Conservation (phyloP, 2,113 vertebrate genomes). For the Zapus hudsonius region DNA sequence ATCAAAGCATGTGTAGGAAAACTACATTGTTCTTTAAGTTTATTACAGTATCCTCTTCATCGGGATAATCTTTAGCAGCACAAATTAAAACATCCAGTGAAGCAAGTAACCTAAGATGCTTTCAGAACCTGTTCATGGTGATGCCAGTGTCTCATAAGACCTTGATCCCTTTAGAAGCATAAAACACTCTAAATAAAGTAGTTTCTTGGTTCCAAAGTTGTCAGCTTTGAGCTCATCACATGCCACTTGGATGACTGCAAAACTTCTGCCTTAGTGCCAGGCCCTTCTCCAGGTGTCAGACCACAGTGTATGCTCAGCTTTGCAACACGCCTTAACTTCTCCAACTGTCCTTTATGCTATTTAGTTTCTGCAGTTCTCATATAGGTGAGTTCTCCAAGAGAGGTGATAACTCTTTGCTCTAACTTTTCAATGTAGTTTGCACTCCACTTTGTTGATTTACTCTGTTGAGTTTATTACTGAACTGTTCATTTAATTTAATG, state of each 20-base stretch:
- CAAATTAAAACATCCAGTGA: neutral
- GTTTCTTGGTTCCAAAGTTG: neutral
- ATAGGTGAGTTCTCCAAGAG: too few relatives aligned
- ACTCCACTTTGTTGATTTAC: constrained; percentile 54
- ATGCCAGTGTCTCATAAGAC: neutral
- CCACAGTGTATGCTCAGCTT: neutral
- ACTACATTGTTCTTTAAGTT: neutral
- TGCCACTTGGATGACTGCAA: neutral
- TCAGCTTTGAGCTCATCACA: neutral
- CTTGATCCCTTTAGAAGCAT: neutral
- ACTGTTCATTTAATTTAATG: constrained; percentile 70
- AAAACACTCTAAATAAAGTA: neutral
- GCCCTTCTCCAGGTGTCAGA: neutral
- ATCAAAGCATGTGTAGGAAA: neutral
- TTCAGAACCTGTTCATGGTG: neutral
- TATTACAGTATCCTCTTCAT: neutral
- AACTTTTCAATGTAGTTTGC: neutral
- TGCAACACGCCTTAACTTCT: neutral
- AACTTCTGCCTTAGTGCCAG: neutral
- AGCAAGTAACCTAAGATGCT: neutral
- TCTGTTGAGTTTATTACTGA: constrained; percentile 70
- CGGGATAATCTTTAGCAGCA: neutral
- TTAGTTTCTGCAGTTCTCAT: neutral
- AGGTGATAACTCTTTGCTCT: constrained; percentile 42
- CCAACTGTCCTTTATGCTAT: neutral